Evolutionary conservation across 2,113 vertebrate genomes (phyloP), one percentile per base, ranked within the genome.

Genomic region (Scomber japonicus): DNA sequence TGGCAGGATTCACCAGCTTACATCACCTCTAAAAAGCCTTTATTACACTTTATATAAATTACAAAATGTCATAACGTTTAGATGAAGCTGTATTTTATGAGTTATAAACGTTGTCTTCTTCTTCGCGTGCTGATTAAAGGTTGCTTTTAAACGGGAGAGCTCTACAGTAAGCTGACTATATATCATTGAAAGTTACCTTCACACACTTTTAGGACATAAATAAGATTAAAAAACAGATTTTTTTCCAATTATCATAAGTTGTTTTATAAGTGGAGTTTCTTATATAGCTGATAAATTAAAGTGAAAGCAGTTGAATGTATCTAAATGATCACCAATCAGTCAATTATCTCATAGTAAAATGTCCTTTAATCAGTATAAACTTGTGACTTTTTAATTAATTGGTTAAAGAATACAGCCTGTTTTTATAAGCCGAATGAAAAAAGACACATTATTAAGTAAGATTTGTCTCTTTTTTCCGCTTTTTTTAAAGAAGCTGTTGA

Each of bases 361-460:
- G 30, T 27, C 4, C 2, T 12, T n/a, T 51, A 3, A 11, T 62
- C 1, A 13, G 4, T 48, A 3, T 19, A 46, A 67, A 59, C 0
- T 2, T 0, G 4, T 21, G 0, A 56, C 17, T 49, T 74, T 9
- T 21, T 4, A 64, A 30, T 9, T 4, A 7, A 45, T 9, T 50
- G 0, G 40, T 8, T 35, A 14, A 0, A 55, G 13, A 11, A 44
- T 11, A 9, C 14, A 0, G 19, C 2, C 0, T 16, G 1, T 53
- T 46, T 16, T 13, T 40, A 30, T 50, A 2, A 3, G 83, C 85
- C 90, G 79, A 88, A 77, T 75, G 49, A 71, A 19, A 51, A 30
- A 0, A 4, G 11, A 3, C 7, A 11, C 31, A 0, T 2, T 55
- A 24, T 1, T 82, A 0, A 13, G 51, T 50, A 19, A 35, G 5